These are phyloP conservation scores for Calypte anna DNA, from an alignment of 2,113 vertebrate species.

Conservation along the genomic window DNA sequence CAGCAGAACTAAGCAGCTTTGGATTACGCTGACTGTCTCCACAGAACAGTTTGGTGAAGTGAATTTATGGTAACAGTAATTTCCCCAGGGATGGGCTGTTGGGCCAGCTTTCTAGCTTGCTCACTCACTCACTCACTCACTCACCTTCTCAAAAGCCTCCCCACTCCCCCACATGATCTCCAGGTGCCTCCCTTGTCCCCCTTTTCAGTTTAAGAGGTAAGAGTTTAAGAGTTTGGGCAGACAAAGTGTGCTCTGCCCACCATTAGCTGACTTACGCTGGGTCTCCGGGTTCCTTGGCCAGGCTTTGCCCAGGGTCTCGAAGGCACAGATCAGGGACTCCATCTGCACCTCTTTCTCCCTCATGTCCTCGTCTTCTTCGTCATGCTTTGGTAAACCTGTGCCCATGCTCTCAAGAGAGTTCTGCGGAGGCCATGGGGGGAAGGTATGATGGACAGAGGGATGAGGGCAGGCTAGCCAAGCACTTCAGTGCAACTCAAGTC, in stretches of 20 bases:
- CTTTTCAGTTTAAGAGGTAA: not conserved
- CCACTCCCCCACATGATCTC: not conserved
- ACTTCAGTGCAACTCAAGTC: not conserved
- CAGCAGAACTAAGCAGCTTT: not conserved
- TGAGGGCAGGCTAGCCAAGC: not conserved
- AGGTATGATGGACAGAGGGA: not conserved
- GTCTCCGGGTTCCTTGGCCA: conserved; percentile 88
- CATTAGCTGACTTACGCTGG: conserved; percentile 80
- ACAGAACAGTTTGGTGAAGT: not conserved
- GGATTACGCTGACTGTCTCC: not conserved
- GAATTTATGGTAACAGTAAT: not conserved
- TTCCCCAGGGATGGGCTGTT: not conserved
- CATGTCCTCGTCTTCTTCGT: conserved; percentile 77
- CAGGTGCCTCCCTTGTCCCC: not conserved
- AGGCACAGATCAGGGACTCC: conserved; percentile 89
- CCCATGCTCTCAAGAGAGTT: conserved; percentile 80
- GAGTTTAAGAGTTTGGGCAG: not conserved
- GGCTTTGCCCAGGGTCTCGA: conserved; percentile 90
- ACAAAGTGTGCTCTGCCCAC: not conserved
- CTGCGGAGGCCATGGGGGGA: conserved; percentile 65
- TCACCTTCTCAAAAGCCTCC: not conserved
- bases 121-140: too few relatives aligned
- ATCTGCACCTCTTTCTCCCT: conserved; percentile 87
- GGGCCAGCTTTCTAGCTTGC: not conserved
- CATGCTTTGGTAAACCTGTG: conserved; percentile 68